These are phyloP conservation scores for Scatophagus argus DNA, from an alignment of 2,113 vertebrate species.

Conservation along the genomic window DNA sequence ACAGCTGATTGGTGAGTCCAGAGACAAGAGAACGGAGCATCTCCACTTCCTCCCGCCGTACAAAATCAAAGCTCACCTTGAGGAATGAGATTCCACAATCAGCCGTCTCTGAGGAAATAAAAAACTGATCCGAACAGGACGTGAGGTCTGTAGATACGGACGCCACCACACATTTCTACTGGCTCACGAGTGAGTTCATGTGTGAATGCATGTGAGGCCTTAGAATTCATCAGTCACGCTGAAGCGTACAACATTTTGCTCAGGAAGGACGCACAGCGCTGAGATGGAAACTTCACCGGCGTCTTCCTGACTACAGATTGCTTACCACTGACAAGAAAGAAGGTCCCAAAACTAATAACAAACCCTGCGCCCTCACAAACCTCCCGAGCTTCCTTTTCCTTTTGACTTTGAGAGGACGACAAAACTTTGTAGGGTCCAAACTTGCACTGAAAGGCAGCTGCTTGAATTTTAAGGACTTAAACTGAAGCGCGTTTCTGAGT, in stretches of 20 bases:
- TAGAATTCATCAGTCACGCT: slow-evolving; percentile 1
- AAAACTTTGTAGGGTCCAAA: neutral
- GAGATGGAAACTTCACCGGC: neutral
- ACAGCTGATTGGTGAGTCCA: too few species aligned
- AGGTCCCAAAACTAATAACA: neutral
- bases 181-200: too few species aligned
- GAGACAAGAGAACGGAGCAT: too few species aligned
- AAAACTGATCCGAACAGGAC: too few species aligned
- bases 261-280: neutral
- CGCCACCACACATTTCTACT: too few species aligned
- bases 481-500: neutral
- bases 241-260: neutral
- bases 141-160: too few species aligned
- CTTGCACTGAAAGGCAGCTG: neutral
- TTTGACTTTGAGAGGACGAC: neutral
- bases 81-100: too few species aligned
- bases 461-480: neutral
- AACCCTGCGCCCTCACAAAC: too few species aligned
- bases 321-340: neutral
- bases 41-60: too few species aligned
- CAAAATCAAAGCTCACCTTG: too few species aligned
- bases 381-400: neutral
- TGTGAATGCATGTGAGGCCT: too few species aligned
- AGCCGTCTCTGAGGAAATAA: too few species aligned
- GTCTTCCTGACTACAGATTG: slow-evolving; percentile 1